Conservation (phyloP, 1,140 invertebrate genomes). For the Periplaneta americana region DNA sequence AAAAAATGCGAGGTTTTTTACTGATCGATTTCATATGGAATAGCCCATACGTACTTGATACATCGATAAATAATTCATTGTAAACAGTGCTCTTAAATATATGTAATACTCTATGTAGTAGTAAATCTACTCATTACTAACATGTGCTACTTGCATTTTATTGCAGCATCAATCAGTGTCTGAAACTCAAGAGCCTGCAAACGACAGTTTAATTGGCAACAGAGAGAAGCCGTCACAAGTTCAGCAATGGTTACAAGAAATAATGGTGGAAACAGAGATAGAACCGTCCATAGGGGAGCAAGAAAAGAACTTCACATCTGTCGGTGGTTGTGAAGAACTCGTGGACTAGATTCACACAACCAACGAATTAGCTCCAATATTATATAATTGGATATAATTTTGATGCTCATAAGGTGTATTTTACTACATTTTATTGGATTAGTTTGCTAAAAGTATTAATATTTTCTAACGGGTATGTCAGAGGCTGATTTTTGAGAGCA, state of each 20-base stretch:
- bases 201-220: slow-evolving; percentile 25
- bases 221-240: slow-evolving; percentile 42
- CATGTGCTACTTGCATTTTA: not conserved
- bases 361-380: no score
- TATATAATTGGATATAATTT: no score
- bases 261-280: slow-evolving; percentile 46
- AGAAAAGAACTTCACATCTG: not conserved
- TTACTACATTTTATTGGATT: not conserved
- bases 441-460: not conserved
- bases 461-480: not conserved
- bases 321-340: not conserved
- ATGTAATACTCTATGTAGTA: no score
- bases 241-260: slow-evolving; percentile 49
- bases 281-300: slow-evolving; percentile 34
- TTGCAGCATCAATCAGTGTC: not conserved
- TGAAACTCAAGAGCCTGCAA: not conserved
- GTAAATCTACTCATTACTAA: no score
- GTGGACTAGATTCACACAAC: not conserved
- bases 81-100: no score
- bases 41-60: no score
- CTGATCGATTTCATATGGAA: no score
- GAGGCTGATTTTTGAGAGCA: not conserved
- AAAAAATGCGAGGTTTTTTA: no score
- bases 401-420: not conserved
- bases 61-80: no score